A percentile compares a stretch with the other conserved stretches of the same genome.
phyloP scores from a whole-genome alignment of 2,797 vertebrate species.

The Tachyglossus aculeatus region DNA sequence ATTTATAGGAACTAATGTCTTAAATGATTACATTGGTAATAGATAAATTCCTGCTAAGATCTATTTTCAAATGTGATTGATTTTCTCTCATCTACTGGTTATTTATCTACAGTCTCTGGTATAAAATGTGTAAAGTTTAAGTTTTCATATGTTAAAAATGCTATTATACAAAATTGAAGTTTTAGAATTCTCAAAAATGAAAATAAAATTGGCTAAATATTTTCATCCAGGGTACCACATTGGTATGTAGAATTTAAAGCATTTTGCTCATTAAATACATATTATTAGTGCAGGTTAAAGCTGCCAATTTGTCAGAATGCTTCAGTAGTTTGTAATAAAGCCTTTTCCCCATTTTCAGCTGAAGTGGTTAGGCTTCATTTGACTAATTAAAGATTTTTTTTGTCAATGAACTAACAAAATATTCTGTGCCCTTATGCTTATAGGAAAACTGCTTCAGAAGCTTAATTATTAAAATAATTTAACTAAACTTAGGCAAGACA shows the following conservation, averaged over 20 bases:
- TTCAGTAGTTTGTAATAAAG: slow-evolving; percentile 30
- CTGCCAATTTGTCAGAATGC: slow-evolving; percentile 51
- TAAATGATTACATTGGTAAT: background rate
- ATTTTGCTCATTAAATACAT: slow-evolving; percentile 57
- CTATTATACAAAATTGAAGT: slow-evolving; percentile 24
- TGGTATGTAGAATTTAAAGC: slow-evolving; percentile 29
- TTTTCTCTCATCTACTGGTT: background rate
- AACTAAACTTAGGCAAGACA: slow-evolving; percentile 19
- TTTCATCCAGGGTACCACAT: slow-evolving; percentile 1
- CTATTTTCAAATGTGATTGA: background rate
- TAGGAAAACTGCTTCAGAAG: background rate
- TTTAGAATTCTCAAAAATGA: slow-evolving; percentile 24
- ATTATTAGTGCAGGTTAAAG: slow-evolving; percentile 40
- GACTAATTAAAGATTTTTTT: slow-evolving; percentile 13
- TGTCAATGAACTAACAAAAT: slow-evolving; percentile 17
- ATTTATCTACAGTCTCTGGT: background rate
- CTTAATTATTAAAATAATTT: slow-evolving; percentile 11
- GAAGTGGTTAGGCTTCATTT: slow-evolving; percentile 1
- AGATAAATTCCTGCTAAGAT: slow-evolving; percentile 1
- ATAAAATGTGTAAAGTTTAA: slow-evolving; percentile 27
- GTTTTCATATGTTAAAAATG: slow-evolving; percentile 47
- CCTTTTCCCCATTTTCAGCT: slow-evolving; percentile 26
- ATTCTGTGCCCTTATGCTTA: background rate
- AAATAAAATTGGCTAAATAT: slow-evolving; percentile 32
- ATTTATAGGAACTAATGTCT: background rate